Percentiles rank a stretch among this genome's conserved stretches.
Evolutionary conservation across 2,113 vertebrate species (phyloP).

Genomic region (Tyrannus savana): DNA sequence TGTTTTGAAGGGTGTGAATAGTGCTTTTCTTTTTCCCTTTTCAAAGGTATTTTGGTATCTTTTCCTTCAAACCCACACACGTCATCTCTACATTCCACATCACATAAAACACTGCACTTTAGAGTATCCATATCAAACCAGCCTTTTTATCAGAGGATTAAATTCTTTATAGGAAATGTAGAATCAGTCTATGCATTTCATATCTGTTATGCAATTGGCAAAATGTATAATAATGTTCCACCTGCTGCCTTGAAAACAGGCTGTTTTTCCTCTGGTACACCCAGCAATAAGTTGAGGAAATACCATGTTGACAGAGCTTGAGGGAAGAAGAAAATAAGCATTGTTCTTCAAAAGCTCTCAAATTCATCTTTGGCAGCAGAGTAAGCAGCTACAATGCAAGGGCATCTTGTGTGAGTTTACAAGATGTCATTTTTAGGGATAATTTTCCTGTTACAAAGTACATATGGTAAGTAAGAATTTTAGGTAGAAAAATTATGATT

Average conservation of each 20-base stretch:
- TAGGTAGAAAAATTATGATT: not conserved
- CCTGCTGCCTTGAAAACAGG: not conserved
- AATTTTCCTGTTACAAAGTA: not conserved
- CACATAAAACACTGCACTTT: not conserved
- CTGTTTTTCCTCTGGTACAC: not conserved
- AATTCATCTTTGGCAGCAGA: not conserved
- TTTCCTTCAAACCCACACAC: not conserved
- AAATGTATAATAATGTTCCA: not conserved
- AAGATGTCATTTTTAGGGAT: not conserved
- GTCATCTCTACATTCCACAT: not conserved
- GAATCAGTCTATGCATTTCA: not conserved
- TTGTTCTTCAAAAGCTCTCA: not conserved
- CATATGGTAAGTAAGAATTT: not conserved
- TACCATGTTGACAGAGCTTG: not conserved
- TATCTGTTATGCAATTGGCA: not conserved
- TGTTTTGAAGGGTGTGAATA: not conserved
- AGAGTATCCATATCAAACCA: not conserved
- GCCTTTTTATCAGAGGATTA: not conserved
- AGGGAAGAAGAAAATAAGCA: slow-evolving; percentile 14
- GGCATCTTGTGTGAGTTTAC: not conserved
- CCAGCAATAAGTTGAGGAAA: not conserved
- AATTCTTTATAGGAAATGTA: not conserved
- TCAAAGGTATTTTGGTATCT: not conserved
- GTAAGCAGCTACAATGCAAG: not conserved
- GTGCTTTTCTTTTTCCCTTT: not conserved